These are phyloP conservation scores for Colostygia pectinataria DNA, from an alignment of 2,888 invertebrate genomes.

Conservation along the genomic window DNA sequence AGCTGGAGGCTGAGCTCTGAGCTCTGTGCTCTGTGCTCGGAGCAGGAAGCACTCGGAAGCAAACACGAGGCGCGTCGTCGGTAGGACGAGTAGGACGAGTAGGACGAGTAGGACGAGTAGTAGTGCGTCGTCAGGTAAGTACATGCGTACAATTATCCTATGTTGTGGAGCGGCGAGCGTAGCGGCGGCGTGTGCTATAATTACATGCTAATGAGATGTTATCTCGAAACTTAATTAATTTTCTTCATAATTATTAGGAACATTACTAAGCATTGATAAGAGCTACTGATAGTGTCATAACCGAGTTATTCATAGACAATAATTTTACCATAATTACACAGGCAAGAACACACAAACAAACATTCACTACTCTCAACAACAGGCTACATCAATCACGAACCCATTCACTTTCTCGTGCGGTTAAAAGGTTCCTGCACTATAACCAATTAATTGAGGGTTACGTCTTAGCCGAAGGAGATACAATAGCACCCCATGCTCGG, in stretches of 20 bases:
- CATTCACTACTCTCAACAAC: neutral
- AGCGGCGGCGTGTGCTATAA: neutral
- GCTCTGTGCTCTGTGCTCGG: too few relatives aligned
- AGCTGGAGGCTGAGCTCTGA: too few relatives aligned
- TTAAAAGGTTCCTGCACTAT: neutral
- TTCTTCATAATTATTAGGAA: constrained; percentile 26
- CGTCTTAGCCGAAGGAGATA: constrained; percentile 1
- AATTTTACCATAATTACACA: neutral
- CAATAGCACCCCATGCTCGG: constrained; percentile 28
- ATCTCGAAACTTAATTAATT: constrained; percentile 28
- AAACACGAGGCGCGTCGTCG: too few relatives aligned
- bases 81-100: too few relatives aligned
- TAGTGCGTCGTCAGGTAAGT: too few relatives aligned
- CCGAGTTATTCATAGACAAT: constrained; percentile 8
- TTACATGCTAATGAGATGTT: constrained; percentile 31
- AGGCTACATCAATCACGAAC: neutral
- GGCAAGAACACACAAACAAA: neutral
- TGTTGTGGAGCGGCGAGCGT: neutral
- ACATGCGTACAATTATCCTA: too few relatives aligned
- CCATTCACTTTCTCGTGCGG: constrained; percentile 19
- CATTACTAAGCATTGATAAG: constrained; percentile 21
- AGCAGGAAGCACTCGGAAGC: too few relatives aligned
- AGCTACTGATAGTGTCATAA: constrained; percentile 17
- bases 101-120: too few relatives aligned
- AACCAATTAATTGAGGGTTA: constrained; percentile 2